Base-by-base conservation (phyloP, 1,140 invertebrate species). In the Brachystomella parvula region DNA sequence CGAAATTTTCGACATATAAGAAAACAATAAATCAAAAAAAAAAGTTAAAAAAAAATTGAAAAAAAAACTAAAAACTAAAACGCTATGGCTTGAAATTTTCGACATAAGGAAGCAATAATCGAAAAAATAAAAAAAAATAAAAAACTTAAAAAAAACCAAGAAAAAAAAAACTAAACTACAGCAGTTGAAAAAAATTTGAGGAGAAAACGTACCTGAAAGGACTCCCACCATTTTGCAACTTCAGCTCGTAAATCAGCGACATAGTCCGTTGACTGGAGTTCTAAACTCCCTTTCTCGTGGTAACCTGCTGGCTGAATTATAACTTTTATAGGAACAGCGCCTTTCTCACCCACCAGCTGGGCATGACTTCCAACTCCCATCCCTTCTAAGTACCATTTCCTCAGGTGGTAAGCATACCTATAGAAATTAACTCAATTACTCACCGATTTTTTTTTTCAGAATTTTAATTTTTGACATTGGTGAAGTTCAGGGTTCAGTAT, bases 141-240 rank as follows among this genome's bases (percentile, higher is more conserved):
- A 32, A 29, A 9, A 56, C 15, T 17, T 56, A 12, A 17, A n/a
- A 12, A 17, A 56, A 6, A 17, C 24, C 24, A 17, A 56, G 49
- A 12, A 56, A 56, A 6, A 56, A 56, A 56, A n/a, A n/a, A n/a
- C n/a, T n/a, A n/a, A n/a, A n/a, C n/a, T n/a, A n/a, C n/a, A n/a
- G n/a, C n/a, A n/a, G n/a, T n/a, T n/a, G n/a, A n/a, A n/a, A n/a
- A n/a, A n/a, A n/a, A n/a, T n/a, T n/a, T n/a, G n/a, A n/a, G n/a
- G n/a, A n/a, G n/a, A n/a, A 2, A 21, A 29, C 35, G n/a, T 76
- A 64, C 67, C 68, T 84, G 80, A 19, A 82, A 66, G n/a, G 76
- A 76, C 73, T 90, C 87, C 88, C 89, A 92, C 91, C 92, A 95
- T 61, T 90, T 86, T n/a, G 89, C 88, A 19, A 95, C 89, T 82